Evolutionary conservation across 2,888 invertebrate genomes (phyloP), one percentile per base, ranked within the genome.

Genomic region (Amphiduros pacificus): DNA sequence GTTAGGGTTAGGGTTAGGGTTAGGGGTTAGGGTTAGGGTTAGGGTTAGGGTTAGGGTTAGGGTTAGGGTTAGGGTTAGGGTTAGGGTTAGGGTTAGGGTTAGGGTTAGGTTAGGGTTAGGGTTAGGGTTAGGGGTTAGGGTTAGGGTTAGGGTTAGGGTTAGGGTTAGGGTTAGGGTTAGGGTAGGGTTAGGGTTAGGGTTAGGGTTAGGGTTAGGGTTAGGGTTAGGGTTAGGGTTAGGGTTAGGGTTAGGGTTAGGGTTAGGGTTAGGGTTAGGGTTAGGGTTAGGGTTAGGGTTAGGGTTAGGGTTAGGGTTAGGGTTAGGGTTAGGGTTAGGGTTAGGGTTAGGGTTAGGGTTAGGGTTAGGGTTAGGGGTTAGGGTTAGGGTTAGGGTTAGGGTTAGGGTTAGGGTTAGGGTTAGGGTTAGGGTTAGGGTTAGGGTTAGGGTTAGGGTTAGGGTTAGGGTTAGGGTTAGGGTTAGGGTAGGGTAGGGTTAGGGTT

Each of bases 331-430:
- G 65, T 58, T 65, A 55, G 61, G 63, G 63, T 54, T 64, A 57
- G 57, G n/a, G n/a, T n/a, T n/a, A n/a, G n/a, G n/a, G 67, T 65
- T 65, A 62, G 64, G 66, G 66, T 63, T 68, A 63, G 64, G n/a
- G n/a, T n/a, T n/a, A n/a, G n/a, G n/a, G n/a, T n/a, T n/a, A n/a
- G n/a, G n/a, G 64, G 61, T 57, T 64, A 52, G 60, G 66, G 62
- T 63, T 63, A 57, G 60, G 62, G 62, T 57, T 63, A 52, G 63
- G 62, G 55, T 54, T 50, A 48, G 58, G 64, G 50, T 58, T 44
- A 36, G 61, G 64, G 50, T 28, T 64, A 54, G 58, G 64, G 64
- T 56, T 64, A 57, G 58, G 64, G 64, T 62, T 66, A 60, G 62
- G 66, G 66, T 62, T 64, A 60, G 59, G 66, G 63, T 57, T 64